Base-by-base conservation (phyloP, 2,113 vertebrate species). In the Chunga burmeisteri region DNA sequence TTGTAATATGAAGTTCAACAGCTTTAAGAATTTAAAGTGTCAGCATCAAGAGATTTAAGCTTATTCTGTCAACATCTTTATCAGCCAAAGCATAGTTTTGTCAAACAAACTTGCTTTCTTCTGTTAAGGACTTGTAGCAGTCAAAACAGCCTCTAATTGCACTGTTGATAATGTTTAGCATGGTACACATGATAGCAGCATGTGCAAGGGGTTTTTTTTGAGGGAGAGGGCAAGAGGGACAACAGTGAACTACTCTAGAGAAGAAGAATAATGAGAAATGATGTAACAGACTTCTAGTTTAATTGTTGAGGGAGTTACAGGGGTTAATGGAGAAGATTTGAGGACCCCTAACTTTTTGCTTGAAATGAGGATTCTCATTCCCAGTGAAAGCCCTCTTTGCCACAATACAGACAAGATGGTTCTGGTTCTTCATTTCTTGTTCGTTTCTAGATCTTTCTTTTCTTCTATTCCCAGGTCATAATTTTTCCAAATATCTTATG, bases 141-240 rank as follows among this genome's bases (percentile, higher is more conserved):
- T 19, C 14, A 46, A 81, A 52, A 62, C 8, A 68, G 9, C 6
- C 15, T 61, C 6, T 55, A n/a, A 65, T 10, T 47, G 13, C 21
- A 36, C 16, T 68, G 7, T 36, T 56, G n/a, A 12, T 58, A 18
- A 53, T 47, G 68, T 46, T 65, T 52, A 59, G 10, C 30, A 27
- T 27, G 38, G 13, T n/a, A 42, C 22, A 50, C 11, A 53, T 30
- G 12, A 67, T 5, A 66, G 26, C 7, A 32, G 7, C 17, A 16
- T 66, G 36, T 40, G 23, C 30, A 80, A 63, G 38, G 38, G 38
- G 2, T 1, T 46, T 50, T 86, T 40, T 29, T 17, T 17, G 14
- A 5, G 7, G 8, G 5, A 11, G 23, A 19, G 9, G 6, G 7
- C 2, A 7, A 56, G 10, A 38, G 12, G 13, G 3, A 32, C 15